phyloP scores from a whole-genome alignment of 2,113 vertebrate genomes.

The Oplegnathus fasciatus region DNA sequence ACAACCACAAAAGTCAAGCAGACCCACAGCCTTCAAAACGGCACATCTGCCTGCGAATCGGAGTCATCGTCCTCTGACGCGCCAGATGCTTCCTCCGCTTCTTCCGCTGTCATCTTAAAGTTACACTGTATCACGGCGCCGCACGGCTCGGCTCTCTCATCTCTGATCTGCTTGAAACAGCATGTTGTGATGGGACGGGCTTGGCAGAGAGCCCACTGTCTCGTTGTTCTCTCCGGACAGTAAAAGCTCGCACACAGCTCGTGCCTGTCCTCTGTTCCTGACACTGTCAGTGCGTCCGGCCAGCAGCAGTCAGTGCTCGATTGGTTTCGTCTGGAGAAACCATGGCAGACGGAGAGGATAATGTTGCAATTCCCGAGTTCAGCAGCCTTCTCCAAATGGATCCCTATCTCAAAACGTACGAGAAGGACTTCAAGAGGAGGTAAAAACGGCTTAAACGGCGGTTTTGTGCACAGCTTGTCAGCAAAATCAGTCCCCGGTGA shows the following conservation, averaged over 20 bases:
- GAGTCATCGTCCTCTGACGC: conserved; percentile 40
- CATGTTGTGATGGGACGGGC: conserved; percentile 56
- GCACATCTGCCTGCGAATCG: conserved; percentile 13
- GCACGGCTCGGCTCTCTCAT: neutral
- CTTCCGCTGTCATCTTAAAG: conserved; percentile 72
- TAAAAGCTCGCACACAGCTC: neutral
- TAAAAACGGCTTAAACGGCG: conserved; percentile 65
- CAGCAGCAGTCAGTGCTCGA: conserved; percentile 73
- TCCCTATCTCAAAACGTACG: conserved; percentile 79
- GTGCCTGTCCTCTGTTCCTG: neutral
- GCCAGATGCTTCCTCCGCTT: neutral
- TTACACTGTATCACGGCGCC: conserved; percentile 12
- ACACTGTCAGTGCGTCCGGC: neutral
- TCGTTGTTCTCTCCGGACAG: conserved; percentile 29
- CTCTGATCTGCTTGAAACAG: conserved; percentile 10
- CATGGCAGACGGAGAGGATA: conserved; percentile 83
- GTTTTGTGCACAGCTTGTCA: neutral
- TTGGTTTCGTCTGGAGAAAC: conserved; percentile 75
- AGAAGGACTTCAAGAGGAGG: conserved; percentile 87
- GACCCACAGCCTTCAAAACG: neutral
- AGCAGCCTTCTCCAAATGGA: conserved; percentile 83
- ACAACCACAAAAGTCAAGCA: neutral
- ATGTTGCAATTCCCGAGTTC: conserved; percentile 79
- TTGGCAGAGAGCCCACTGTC: conserved; percentile 29
- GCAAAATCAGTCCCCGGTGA: conserved; percentile 13